These are phyloP conservation scores for Metaphire vulgaris DNA, from an alignment of 1,140 invertebrate genomes.

Conservation along the genomic window DNA sequence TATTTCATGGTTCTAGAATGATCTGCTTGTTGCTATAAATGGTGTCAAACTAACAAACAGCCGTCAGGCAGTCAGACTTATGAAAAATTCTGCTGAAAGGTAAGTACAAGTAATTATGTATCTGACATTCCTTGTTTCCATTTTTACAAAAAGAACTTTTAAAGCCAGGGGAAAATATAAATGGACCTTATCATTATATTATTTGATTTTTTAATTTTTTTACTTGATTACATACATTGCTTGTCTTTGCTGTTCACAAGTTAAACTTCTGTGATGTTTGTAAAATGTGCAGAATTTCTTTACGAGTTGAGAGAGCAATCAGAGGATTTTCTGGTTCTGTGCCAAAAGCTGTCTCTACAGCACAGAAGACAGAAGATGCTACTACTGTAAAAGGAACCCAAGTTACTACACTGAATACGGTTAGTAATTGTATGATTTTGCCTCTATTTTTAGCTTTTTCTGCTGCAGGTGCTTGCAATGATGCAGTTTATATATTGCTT, in stretches of 20 bases:
- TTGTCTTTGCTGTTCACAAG: too few species aligned
- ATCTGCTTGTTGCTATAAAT: conserved; percentile 72
- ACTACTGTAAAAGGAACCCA: too few species aligned
- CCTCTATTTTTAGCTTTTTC: too few species aligned
- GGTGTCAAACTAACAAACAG: conserved; percentile 64
- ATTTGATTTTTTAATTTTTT: neutral
- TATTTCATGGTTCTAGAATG: conserved; percentile 60
- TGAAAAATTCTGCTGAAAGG: conserved; percentile 54
- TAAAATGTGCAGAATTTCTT: neutral
- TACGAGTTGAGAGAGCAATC: neutral
- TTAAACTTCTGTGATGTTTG: too few species aligned
- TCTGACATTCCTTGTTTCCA: neutral
- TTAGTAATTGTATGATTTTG: too few species aligned
- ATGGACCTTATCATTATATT: neutral
- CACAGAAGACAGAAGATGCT: too few species aligned
- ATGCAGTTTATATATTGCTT: too few species aligned
- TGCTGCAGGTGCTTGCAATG: too few species aligned
- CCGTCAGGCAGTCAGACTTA: conserved; percentile 65
- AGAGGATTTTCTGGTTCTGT: neutral
- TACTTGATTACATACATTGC: too few species aligned
- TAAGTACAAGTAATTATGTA: neutral
- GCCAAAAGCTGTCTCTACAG: too few species aligned
- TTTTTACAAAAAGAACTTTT: too few species aligned
- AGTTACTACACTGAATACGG: too few species aligned
- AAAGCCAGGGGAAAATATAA: neutral